Evolutionary conservation across 2,888 invertebrate genomes (phyloP).

Genomic region (Pristionchus exspectatus): DNA sequence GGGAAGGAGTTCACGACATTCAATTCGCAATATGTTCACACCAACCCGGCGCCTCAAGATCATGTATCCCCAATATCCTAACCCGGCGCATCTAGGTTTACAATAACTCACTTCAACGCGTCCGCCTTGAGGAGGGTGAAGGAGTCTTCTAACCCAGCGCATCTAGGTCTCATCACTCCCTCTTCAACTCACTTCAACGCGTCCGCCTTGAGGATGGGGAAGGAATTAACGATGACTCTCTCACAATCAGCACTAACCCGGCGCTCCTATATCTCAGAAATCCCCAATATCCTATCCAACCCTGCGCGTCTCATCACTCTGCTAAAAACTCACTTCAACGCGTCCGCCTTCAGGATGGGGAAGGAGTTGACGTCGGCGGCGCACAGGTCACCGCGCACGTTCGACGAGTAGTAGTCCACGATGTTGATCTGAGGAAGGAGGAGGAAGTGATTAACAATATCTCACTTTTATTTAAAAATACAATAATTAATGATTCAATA

Average conservation of each 20-base stretch:
- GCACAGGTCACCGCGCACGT: slow-evolving; percentile 91
- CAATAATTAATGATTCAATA: no score
- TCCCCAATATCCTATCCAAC: not conserved
- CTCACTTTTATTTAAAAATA: no score
- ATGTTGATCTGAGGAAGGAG: slow-evolving; percentile 85
- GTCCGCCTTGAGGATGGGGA: slow-evolving; percentile 90
- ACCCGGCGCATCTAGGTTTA: no score
- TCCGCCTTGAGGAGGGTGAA: no score
- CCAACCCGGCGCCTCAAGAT: no score
- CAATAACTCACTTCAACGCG: no score
- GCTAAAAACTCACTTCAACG: slow-evolving; percentile 87
- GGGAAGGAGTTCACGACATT: not conserved
- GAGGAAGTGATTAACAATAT: not conserved
- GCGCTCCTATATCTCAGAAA: not conserved
- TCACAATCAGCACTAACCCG: no score
- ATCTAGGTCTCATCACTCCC: not conserved
- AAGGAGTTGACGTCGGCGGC: slow-evolving; percentile 79
- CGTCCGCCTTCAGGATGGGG: slow-evolving; percentile 91
- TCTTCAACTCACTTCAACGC: slow-evolving; percentile 87
- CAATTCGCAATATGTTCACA: not conserved
- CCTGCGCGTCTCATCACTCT: not conserved
- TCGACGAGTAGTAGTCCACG: slow-evolving; percentile 90
- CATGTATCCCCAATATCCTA: no score
- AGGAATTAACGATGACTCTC: slow-evolving; percentile 68
- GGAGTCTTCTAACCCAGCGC: not conserved